phyloP scores from a whole-genome alignment of 2,113 vertebrate species.

The Gopherus evgoodei region DNA sequence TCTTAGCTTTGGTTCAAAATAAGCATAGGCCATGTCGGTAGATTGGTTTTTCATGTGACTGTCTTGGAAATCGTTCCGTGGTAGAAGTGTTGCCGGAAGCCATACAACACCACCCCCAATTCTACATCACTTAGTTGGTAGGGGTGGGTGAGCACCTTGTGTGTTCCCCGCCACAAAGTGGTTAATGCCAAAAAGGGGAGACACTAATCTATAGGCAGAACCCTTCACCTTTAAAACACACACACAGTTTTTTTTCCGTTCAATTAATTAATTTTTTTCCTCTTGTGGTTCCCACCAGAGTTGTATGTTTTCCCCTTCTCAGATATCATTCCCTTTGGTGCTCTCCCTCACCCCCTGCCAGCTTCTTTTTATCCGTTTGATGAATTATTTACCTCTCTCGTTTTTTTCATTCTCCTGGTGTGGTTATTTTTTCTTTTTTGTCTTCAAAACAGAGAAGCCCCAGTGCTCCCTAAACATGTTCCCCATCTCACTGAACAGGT shows the following conservation, averaged over 20 bases:
- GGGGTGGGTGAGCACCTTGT: conserved; percentile 11
- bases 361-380: conserved; percentile 34
- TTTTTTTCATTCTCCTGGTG: background rate
- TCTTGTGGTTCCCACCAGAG: background rate
- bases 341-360: background rate
- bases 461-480: background rate
- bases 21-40: background rate
- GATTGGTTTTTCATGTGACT: conserved; percentile 54
- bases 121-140: conserved; percentile 78
- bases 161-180: background rate
- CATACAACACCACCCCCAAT: conserved; percentile 67
- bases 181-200: background rate
- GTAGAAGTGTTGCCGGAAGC: conserved; percentile 80
- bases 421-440: conserved; percentile 53
- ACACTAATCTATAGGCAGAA: background rate
- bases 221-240: background rate
- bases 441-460: conserved; percentile 44
- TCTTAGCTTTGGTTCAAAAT: background rate
- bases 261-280: background rate
- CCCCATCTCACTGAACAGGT: background rate
- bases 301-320: background rate
- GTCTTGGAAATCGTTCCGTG: conserved; percentile 71
- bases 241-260: background rate
- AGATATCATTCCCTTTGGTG: conserved; percentile 5
- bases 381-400: conserved; percentile 57